Evolutionary conservation across 2,888 invertebrate species (phyloP).

Genomic region (Petrophora chlorosata): DNA sequence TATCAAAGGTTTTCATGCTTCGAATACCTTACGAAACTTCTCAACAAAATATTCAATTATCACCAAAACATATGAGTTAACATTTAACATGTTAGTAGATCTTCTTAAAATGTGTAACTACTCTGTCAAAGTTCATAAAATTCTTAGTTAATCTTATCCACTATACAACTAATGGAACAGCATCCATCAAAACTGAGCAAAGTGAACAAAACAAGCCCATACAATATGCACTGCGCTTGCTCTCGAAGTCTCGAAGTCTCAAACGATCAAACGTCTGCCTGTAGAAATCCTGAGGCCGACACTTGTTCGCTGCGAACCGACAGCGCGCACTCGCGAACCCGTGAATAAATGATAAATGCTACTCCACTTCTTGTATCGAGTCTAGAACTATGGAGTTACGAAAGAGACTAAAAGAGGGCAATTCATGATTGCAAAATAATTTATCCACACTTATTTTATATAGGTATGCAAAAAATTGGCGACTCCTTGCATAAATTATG

Average conservation of each 20-base stretch:
- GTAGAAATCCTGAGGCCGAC: constrained; percentile 43
- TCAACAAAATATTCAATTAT: too few relatives aligned
- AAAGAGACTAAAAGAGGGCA: constrained; percentile 24
- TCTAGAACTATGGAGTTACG: constrained; percentile 41
- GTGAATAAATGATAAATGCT: constrained; percentile 76
- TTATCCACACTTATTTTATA: too few relatives aligned
- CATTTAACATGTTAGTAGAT: too few relatives aligned
- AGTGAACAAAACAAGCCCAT: constrained; percentile 22
- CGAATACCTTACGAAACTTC: too few relatives aligned
- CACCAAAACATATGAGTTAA: too few relatives aligned
- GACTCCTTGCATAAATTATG: too few relatives aligned
- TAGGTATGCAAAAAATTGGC: too few relatives aligned
- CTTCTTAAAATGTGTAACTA: too few relatives aligned
- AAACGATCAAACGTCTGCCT: constrained; percentile 21
- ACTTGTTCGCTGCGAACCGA: constrained; percentile 49
- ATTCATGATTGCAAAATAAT: not conserved
- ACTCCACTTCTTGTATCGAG: constrained; percentile 45
- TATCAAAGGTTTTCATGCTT: too few relatives aligned
- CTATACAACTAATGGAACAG: constrained; percentile 14
- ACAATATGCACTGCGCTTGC: constrained; percentile 38
- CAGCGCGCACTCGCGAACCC: constrained; percentile 50
- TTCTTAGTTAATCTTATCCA: too few relatives aligned
- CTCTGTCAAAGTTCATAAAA: too few relatives aligned
- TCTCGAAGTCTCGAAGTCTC: constrained; percentile 5
- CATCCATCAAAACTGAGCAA: constrained; percentile 18